Percentiles rank a stretch among this genome's conserved stretches.
These are phyloP conservation scores for Capitella teleta DNA, from an alignment of 1,140 invertebrate species.

Conservation along the genomic window DNA sequence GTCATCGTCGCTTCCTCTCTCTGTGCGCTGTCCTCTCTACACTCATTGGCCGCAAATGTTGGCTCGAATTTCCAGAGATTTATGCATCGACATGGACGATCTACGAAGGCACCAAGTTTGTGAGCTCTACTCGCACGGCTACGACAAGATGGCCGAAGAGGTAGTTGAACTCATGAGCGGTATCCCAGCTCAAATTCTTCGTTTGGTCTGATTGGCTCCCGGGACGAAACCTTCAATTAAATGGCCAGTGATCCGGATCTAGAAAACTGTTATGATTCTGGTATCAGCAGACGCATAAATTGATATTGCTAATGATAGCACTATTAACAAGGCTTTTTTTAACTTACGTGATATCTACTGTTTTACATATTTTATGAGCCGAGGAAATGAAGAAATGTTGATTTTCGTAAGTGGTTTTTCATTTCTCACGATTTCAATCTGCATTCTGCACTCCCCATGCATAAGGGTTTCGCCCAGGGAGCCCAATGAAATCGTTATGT, in stretches of 20 bases:
- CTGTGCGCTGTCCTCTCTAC: conserved; percentile 1
- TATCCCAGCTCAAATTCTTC: too few species aligned
- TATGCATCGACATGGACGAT: conserved; percentile 65
- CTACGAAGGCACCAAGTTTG: conserved; percentile 64
- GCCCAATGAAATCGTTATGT: too few species aligned
- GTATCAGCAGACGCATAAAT: too few species aligned
- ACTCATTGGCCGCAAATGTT: conserved; percentile 29
- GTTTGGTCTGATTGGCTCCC: too few species aligned
- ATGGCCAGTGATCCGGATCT: not conserved
- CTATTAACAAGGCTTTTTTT: not conserved
- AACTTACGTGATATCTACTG: too few species aligned
- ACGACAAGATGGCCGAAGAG: conserved; percentile 64
- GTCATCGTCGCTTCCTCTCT: not conserved
- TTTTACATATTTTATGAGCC: too few species aligned
- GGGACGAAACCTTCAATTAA: not conserved
- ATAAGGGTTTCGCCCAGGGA: too few species aligned
- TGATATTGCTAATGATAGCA: not conserved
- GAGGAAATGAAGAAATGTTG: too few species aligned
- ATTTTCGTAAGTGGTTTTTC: too few species aligned
- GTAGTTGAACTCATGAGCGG: conserved; percentile 35
- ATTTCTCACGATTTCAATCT: too few species aligned
- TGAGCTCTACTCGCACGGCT: conserved; percentile 63
- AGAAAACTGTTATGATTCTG: not conserved
- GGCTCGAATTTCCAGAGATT: conserved; percentile 61
- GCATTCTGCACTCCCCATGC: not conserved